Evolutionary conservation across 2,797 vertebrate genomes (phyloP).

Genomic region (Coilia nasus): DNA sequence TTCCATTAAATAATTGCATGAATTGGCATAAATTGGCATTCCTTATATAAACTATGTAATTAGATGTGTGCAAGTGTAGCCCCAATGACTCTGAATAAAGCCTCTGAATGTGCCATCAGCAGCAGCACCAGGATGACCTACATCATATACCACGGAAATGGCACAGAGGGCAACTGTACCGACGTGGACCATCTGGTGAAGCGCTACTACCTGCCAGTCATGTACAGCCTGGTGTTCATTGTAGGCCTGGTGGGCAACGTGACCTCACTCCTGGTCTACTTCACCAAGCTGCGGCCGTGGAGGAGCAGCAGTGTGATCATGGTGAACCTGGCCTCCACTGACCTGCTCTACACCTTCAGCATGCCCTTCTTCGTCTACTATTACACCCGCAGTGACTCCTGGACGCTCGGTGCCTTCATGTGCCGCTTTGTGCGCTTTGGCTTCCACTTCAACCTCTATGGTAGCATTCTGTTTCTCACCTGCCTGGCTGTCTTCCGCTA

Average conservation of each 20-base stretch:
- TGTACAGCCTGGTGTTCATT: constrained; percentile 80
- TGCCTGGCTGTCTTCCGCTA: constrained; percentile 83
- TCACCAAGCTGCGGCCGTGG: constrained; percentile 84
- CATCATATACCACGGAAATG: constrained; percentile 9
- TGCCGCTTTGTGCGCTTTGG: constrained; percentile 81
- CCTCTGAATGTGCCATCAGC: too few species aligned
- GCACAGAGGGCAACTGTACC: constrained; percentile 49
- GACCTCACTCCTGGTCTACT: constrained; percentile 73
- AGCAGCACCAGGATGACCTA: constrained; percentile 23
- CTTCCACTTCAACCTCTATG: constrained; percentile 85
- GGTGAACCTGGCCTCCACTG: constrained; percentile 82
- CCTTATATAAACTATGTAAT: not conserved
- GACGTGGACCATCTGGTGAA: constrained; percentile 51
- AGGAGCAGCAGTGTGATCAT: constrained; percentile 83
- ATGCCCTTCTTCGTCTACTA: constrained; percentile 85
- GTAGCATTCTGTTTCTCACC: constrained; percentile 85
- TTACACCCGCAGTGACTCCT: constrained; percentile 66
- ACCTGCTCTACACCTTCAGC: constrained; percentile 78
- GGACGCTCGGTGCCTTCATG: constrained; percentile 80
- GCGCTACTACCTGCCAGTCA: constrained; percentile 60
- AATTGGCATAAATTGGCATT: too few species aligned
- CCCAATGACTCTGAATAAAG: not conserved
- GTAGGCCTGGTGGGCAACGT: constrained; percentile 82
- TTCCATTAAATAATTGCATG: not conserved
- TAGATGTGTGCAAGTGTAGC: not conserved